These are phyloP conservation scores for Yponomeuta cagnagella DNA, from an alignment of 2,888 invertebrate species.

Conservation along the genomic window DNA sequence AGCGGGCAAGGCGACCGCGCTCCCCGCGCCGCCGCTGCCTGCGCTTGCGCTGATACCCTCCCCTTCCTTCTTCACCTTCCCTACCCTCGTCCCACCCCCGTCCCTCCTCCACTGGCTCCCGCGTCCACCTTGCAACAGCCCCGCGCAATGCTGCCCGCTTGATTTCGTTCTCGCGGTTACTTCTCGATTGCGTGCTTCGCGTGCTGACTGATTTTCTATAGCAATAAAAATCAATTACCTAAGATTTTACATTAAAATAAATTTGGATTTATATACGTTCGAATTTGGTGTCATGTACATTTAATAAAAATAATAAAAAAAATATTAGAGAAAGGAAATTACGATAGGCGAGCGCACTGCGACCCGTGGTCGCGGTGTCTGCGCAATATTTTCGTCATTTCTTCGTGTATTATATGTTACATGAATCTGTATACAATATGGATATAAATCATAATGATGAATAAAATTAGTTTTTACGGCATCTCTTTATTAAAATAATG, in stretches of 20 bases:
- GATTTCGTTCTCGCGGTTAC: conserved; percentile 75
- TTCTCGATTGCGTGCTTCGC: conserved; percentile 78
- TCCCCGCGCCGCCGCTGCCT: conserved; percentile 32
- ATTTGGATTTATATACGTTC: conserved; percentile 77
- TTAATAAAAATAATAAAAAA: conserved; percentile 33
- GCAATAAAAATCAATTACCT: conserved; percentile 78
- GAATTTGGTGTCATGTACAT: conserved; percentile 77
- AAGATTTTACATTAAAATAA: conserved; percentile 76
- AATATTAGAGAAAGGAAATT: conserved; percentile 72
- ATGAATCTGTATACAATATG: conserved; percentile 79
- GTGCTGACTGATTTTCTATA: conserved; percentile 79
- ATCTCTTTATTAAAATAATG: conserved; percentile 75
- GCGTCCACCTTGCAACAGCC: conserved; percentile 30
- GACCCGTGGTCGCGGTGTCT: conserved; percentile 58
- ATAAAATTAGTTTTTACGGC: conserved; percentile 74
- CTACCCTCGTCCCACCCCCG: conserved; percentile 33
- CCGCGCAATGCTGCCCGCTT: conserved; percentile 70
- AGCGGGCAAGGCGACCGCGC: conserved; percentile 19
- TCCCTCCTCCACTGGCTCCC: conserved; percentile 27
- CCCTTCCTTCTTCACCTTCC: conserved; percentile 26
- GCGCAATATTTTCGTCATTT: conserved; percentile 74
- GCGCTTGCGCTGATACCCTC: conserved; percentile 22
- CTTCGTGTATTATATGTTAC: conserved; percentile 80
- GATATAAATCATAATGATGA: conserved; percentile 74
- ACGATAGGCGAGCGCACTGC: conserved; percentile 69